A percentile compares a stretch with the other conserved stretches of the same genome.
phyloP scores from a whole-genome alignment of 2,797 vertebrate genomes.

The Peromyscus melanophrys region DNA sequence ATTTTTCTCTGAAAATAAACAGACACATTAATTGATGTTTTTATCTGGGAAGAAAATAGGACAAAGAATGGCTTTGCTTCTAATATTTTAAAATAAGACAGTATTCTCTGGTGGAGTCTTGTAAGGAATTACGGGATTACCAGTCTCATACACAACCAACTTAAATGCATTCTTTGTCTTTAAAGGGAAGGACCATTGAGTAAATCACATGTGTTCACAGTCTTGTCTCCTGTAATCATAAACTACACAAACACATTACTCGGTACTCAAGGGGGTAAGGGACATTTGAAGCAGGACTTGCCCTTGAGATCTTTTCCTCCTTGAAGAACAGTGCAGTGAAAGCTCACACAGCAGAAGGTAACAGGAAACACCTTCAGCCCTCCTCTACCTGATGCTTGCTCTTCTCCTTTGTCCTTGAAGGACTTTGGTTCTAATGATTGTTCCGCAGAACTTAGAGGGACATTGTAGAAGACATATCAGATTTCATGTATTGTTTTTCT shows the following conservation, averaged over 20 bases:
- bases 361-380: slow-evolving; percentile 72
- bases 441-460: slow-evolving; percentile 71
- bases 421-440: slow-evolving; percentile 71
- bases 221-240: slow-evolving; percentile 83
- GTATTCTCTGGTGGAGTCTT: slow-evolving; percentile 80
- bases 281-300: slow-evolving; percentile 78
- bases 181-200: slow-evolving; percentile 88
- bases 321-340: slow-evolving; percentile 73
- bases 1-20: slow-evolving; percentile 74
- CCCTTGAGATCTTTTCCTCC: slow-evolving; percentile 79
- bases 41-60: slow-evolving; percentile 74
- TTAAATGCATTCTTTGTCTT: slow-evolving; percentile 90
- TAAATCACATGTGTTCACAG: slow-evolving; percentile 85
- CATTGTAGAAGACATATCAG: slow-evolving; percentile 72
- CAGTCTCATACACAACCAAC: slow-evolving; percentile 78
- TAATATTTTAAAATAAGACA: slow-evolving; percentile 75
- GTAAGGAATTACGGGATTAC: slow-evolving; percentile 85
- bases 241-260: slow-evolving; percentile 80
- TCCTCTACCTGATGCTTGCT: slow-evolving; percentile 47
- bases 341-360: slow-evolving; percentile 82
- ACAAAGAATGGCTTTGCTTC: slow-evolving; percentile 53
- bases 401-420: slow-evolving; percentile 77
- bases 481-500: slow-evolving; percentile 83
- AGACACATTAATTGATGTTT: slow-evolving; percentile 71
- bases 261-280: slow-evolving; percentile 77